These are phyloP conservation scores for Nomada ruficornis DNA, from an alignment of 2,888 invertebrate genomes.

Conservation along the genomic window DNA sequence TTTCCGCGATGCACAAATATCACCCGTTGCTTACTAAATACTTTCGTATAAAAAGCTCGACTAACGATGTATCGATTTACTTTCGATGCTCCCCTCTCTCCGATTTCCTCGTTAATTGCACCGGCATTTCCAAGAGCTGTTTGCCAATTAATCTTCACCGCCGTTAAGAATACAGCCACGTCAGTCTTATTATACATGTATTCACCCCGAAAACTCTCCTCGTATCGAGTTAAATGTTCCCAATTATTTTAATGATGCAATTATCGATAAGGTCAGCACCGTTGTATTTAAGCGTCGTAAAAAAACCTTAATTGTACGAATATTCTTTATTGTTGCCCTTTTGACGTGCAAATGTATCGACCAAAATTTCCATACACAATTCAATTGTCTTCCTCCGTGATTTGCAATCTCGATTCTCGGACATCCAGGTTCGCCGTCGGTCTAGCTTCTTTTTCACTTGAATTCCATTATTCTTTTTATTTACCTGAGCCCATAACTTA, in stretches of 20 bases:
- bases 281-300: too few relatives aligned
- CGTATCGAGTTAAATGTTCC: not conserved
- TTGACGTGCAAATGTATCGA: too few relatives aligned
- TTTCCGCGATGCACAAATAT: slow-evolving; percentile 52
- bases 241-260: not conserved
- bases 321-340: too few relatives aligned
- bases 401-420: not conserved
- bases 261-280: too few relatives aligned
- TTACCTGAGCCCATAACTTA: slow-evolving; percentile 57
- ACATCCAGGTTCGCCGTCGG: not conserved
- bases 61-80: not conserved
- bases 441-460: slow-evolving; percentile 32
- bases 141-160: not conserved
- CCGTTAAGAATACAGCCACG: not conserved
- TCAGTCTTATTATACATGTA: not conserved
- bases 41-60: slow-evolving; percentile 9
- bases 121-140: not conserved
- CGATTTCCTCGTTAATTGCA: slow-evolving; percentile 5
- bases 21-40: slow-evolving; percentile 64
- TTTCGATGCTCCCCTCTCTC: not conserved
- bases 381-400: not conserved
- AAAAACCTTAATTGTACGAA: too few relatives aligned
- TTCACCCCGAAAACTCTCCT: not conserved
- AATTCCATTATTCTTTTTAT: slow-evolving; percentile 55
- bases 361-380: too few relatives aligned